Evolutionary conservation across 2,113 vertebrate genomes (phyloP).

Genomic region (Acinonyx jubatus): DNA sequence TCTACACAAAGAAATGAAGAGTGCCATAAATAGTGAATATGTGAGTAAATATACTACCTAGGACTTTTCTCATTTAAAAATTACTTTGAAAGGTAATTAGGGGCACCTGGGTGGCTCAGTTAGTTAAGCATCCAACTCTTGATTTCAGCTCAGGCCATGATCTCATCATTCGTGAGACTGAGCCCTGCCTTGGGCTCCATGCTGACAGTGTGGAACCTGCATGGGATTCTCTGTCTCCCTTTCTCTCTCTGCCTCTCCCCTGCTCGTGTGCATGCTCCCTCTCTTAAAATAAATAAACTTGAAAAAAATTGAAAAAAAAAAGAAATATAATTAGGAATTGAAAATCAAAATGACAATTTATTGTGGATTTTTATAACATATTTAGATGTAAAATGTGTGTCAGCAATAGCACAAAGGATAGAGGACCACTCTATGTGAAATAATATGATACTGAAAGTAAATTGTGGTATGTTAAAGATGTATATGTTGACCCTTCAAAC

Average conservation of each 20-base stretch:
- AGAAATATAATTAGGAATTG: background rate
- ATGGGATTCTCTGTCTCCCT: too few relatives aligned
- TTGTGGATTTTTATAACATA: background rate
- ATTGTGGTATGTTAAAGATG: background rate
- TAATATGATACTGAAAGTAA: background rate
- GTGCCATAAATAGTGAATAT: background rate
- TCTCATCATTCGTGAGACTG: too few relatives aligned
- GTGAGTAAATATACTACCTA: background rate
- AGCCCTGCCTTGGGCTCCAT: too few relatives aligned
- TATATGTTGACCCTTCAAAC: background rate
- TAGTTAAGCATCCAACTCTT: too few relatives aligned
- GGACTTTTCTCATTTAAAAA: background rate
- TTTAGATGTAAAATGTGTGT: background rate
- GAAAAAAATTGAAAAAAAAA: too few relatives aligned
- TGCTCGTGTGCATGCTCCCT: too few relatives aligned
- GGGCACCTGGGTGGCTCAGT: too few relatives aligned
- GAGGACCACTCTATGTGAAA: background rate
- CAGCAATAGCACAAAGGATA: background rate
- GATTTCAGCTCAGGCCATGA: too few relatives aligned
- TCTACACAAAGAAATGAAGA: background rate
- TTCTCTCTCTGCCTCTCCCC: too few relatives aligned
- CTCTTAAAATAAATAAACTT: too few relatives aligned
- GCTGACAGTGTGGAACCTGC: too few relatives aligned
- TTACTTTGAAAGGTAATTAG: background rate
- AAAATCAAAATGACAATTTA: background rate